A percentile compares a stretch with the other conserved stretches of the same genome.
These are phyloP conservation scores for Drosophila trichaetosa DNA, from an alignment of 2,888 invertebrate species.

Conservation along the genomic window DNA sequence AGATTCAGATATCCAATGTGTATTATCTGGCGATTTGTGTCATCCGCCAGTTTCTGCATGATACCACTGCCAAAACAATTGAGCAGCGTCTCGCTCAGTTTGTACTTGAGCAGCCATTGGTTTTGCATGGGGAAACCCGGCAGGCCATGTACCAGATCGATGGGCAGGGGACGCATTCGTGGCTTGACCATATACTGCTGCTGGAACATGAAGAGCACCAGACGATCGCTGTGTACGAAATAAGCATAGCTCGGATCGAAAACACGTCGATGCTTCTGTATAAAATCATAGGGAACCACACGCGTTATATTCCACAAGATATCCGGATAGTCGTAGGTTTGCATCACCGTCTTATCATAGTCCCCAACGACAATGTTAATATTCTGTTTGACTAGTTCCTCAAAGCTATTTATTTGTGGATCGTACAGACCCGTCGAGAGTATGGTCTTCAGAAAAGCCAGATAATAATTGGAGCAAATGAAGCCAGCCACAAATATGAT, in stretches of 20 bases:
- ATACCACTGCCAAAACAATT: conserved; percentile 62
- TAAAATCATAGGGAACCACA: conserved; percentile 45
- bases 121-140: conserved; percentile 64
- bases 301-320: conserved; percentile 52
- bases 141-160: conserved; percentile 54
- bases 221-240: conserved; percentile 50
- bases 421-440: conserved; percentile 65
- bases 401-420: conserved; percentile 53
- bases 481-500: conserved; percentile 51
- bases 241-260: conserved; percentile 62
- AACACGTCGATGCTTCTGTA: conserved; percentile 46
- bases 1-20: conserved; percentile 47
- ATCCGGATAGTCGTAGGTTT: conserved; percentile 43
- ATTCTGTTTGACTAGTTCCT: conserved; percentile 50
- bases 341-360: conserved; percentile 53
- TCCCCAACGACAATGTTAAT: conserved; percentile 49
- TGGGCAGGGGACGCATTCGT: conserved; percentile 47
- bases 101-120: conserved; percentile 56
- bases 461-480: conserved; percentile 55
- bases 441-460: conserved; percentile 55
- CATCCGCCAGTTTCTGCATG: conserved; percentile 52
- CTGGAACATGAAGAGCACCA: conserved; percentile 46
- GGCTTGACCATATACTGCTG: conserved; percentile 61
- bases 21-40: conserved; percentile 50
- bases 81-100: conserved; percentile 59